Evolutionary conservation across 1,140 invertebrate species (phyloP), one percentile per base, ranked within the genome.

Genomic region (Drosophila triauraria): DNA sequence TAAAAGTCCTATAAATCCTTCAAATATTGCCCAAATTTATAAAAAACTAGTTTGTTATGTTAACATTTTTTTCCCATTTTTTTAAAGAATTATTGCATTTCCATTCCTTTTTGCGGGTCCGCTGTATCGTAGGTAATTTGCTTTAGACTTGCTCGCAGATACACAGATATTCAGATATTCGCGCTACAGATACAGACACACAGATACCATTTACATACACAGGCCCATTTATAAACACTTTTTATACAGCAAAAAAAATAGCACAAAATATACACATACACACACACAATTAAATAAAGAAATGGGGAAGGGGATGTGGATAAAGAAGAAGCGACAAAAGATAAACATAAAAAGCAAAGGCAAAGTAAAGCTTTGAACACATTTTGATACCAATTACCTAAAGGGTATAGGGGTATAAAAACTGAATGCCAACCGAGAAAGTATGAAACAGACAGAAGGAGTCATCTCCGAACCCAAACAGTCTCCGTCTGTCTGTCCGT

Each of bases 311-410:
- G 25, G 2, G 42, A 69, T 13, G 50, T 35, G 51, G 23, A 63
- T 63, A 61, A 47, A 57, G 32, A 78, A 47, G 46, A 57, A 51
- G 47, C 38, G 54, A 76, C 47, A 76, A 47, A 60, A 44, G 46
- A 43, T 51, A 30, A 53, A 59, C 51, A 58, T 51, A 64, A 56
- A 61, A 59, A 38, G 47, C 54, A 74, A 77, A 57, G 58, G 50
- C 78, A 82, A 82, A 82, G 80, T 60, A 76, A 80, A 83, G 81
- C 81, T 84, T 84, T 74, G 75, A 70, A 59, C 64, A 71, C 27
- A 44, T 53, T 68, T 68, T 67, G 25, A 12, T 54, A 54, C 32
- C 32, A 35, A 54, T 20, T 23, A 54, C 2, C 20, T 4, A 23
- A 10, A 10, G 3, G 17, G 7, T 40, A 40, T 8, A 23, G 9